A percentile compares a stretch with the other conserved stretches of the same genome.
These are phyloP conservation scores for Nasonia giraulti DNA, from an alignment of 1,140 invertebrate genomes.

Conservation along the genomic window DNA sequence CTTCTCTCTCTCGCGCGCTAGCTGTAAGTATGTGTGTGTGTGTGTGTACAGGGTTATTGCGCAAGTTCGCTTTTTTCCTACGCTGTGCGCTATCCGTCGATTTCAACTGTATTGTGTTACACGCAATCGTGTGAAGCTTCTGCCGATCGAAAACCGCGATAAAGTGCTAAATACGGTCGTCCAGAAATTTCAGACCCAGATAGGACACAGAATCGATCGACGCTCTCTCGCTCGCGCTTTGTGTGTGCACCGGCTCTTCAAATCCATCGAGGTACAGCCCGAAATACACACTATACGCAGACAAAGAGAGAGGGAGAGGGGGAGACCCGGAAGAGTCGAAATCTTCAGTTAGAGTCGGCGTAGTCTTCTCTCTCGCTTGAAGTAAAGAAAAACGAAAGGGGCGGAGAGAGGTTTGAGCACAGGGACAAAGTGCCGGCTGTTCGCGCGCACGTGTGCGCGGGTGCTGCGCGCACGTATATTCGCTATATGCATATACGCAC, in stretches of 20 bases:
- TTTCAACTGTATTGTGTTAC: not conserved
- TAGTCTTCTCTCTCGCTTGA: too few species aligned
- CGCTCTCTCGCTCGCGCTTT: too few species aligned
- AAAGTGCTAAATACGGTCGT: too few species aligned
- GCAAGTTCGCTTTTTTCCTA: not conserved
- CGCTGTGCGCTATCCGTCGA: not conserved
- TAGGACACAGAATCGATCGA: not conserved
- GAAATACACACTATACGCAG: too few species aligned
- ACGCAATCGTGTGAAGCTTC: not conserved
- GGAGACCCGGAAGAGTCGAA: too few species aligned
- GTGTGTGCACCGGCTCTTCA: too few species aligned
- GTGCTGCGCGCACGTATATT: not conserved
- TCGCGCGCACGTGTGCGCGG: not conserved
- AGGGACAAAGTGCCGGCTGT: constrained; percentile 3
- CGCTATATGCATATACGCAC: not conserved
- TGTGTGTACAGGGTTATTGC: not conserved
- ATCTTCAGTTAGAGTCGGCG: too few species aligned
- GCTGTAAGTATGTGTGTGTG: not conserved
- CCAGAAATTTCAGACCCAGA: not conserved
- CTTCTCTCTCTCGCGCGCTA: too few species aligned
- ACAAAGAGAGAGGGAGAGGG: too few species aligned
- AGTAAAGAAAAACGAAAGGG: too few species aligned
- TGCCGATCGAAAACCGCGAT: not conserved
- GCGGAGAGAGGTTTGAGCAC: not conserved
- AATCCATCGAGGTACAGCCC: too few species aligned